phyloP scores from a whole-genome alignment of 2,797 vertebrate species.

The Mormyrops attenuatus region DNA sequence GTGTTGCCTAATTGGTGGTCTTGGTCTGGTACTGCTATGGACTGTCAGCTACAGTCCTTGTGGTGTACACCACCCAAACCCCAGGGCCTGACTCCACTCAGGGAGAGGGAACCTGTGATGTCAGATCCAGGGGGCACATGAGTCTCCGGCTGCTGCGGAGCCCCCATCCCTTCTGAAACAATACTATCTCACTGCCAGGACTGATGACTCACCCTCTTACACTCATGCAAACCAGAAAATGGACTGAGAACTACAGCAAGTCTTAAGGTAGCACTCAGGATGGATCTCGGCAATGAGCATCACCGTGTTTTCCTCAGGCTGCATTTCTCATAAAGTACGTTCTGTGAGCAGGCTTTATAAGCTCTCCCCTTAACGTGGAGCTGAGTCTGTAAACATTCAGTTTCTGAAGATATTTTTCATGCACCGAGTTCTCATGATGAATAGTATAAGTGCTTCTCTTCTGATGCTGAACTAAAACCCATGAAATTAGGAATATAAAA shows the following conservation, averaged over 20 bases:
- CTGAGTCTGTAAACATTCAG: background rate
- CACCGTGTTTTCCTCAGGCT: background rate
- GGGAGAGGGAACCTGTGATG: background rate
- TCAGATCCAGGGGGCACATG: background rate
- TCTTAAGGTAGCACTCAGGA: background rate
- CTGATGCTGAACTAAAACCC: background rate
- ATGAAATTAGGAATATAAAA: background rate
- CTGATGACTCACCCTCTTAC: background rate
- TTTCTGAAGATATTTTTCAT: background rate
- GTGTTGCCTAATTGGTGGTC: background rate
- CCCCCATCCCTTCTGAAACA: background rate
- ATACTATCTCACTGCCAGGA: background rate
- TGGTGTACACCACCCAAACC: background rate
- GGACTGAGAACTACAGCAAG: background rate
- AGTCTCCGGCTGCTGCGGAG: background rate
- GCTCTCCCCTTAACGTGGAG: background rate
- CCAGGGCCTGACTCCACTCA: background rate
- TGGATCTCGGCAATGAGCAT: background rate
- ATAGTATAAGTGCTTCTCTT: background rate
- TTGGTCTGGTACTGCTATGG: background rate
- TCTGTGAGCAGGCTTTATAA: background rate
- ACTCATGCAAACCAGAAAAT: constrained; percentile 7
- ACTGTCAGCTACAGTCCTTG: background rate
- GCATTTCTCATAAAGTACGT: background rate
- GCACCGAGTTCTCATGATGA: background rate